phyloP scores from a whole-genome alignment of 2,888 invertebrate species.

The Eupsilia transversa region DNA sequence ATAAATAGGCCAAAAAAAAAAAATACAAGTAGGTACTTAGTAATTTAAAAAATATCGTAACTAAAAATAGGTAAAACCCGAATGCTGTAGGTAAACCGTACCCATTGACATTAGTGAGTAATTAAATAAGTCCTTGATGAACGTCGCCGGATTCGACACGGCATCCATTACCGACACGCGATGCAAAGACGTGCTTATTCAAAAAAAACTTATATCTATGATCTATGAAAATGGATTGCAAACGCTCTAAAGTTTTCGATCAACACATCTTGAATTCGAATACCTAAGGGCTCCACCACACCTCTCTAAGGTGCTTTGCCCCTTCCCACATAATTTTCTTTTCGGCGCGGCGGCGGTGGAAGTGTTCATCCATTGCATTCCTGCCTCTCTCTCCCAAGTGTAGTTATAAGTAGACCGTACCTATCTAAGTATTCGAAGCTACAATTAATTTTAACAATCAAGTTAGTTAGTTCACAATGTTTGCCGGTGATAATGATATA shows the following conservation, averaged over 20 bases:
- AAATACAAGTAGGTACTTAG: background rate
- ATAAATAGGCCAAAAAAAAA: background rate
- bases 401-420: too few species aligned
- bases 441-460: too few species aligned
- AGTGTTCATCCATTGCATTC: background rate
- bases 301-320: too few species aligned
- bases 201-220: background rate
- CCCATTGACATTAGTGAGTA: conserved; percentile 51
- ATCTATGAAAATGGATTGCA: too few species aligned
- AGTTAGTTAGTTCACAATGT: too few species aligned
- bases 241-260: too few species aligned
- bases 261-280: too few species aligned
- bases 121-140: conserved; percentile 61
- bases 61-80: conserved; percentile 26
- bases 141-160: conserved; percentile 50
- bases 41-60: conserved; percentile 17
- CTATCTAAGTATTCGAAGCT: too few species aligned
- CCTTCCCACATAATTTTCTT: background rate
- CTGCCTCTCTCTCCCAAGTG: too few species aligned
- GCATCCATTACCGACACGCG: conserved; percentile 59
- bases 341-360: background rate
- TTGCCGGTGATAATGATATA: too few species aligned
- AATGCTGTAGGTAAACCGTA: conserved; percentile 5
- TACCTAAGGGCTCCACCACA: too few species aligned
- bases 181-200: conserved; percentile 27